Evolutionary conservation across 2,888 invertebrate genomes (phyloP).

Genomic region (Torymus aiolomorphi): DNA sequence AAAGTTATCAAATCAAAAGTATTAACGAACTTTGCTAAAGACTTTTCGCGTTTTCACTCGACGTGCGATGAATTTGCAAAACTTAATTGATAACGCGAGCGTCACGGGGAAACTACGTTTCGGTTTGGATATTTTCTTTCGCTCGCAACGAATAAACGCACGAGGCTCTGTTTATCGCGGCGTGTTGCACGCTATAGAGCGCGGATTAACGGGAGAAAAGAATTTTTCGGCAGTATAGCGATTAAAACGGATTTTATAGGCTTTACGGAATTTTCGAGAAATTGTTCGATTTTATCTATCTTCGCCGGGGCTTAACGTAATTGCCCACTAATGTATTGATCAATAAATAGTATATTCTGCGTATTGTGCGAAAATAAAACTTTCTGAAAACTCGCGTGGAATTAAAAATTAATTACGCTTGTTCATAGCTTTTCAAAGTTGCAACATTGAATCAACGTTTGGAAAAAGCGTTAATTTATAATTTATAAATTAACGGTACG

Average conservation of each 20-base stretch:
- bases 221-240: slow-evolving; percentile 37
- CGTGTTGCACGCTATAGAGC: too few relatives aligned
- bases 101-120: slow-evolving; percentile 9
- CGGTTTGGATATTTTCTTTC: slow-evolving; percentile 16
- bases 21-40: not conserved
- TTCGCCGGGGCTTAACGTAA: not conserved
- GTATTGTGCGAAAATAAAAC: too few relatives aligned
- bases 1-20: too few relatives aligned
- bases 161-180: slow-evolving; percentile 27
- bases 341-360: slow-evolving; percentile 10
- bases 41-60: not conserved
- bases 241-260: slow-evolving; percentile 39
- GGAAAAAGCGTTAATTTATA: too few relatives aligned
- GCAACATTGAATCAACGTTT: too few relatives aligned
- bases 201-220: slow-evolving; percentile 33
- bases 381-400: too few relatives aligned
- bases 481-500: too few relatives aligned
- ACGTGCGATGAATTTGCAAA: not conserved
- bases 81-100: slow-evolving; percentile 30
- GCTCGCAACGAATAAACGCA: slow-evolving; percentile 2
- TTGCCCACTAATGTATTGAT: slow-evolving; percentile 14
- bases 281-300: slow-evolving; percentile 39
- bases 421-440: too few relatives aligned
- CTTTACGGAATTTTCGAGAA: slow-evolving; percentile 36
- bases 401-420: too few relatives aligned